Conservation (phyloP, 2,888 invertebrate species). For the Neoscelio sp. region DNA sequence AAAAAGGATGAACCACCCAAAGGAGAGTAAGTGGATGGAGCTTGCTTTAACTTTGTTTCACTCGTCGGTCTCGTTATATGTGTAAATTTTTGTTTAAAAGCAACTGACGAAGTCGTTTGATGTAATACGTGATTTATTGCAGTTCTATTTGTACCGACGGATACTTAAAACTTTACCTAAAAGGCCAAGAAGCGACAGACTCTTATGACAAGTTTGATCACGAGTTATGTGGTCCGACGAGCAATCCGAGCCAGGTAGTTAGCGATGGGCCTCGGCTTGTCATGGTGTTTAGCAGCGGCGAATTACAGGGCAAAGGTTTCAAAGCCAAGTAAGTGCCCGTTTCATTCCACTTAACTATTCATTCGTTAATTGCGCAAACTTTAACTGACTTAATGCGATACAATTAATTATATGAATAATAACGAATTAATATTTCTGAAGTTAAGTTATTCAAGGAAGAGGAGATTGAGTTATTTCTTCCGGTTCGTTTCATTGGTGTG, state of each 20-base stretch:
- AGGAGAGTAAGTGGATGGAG: slow-evolving; percentile 89
- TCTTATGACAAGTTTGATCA: slow-evolving; percentile 97
- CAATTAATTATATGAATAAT: too few relatives aligned
- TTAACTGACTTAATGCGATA: not conserved
- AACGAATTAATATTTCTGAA: slow-evolving; percentile 97
- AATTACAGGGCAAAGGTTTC: slow-evolving; percentile 95
- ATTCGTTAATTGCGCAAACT: not conserved
- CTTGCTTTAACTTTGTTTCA: too few relatives aligned
- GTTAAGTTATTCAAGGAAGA: too few relatives aligned
- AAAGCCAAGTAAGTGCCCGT: slow-evolving; percentile 90
- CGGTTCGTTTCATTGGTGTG: too few relatives aligned
- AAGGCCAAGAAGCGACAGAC: slow-evolving; percentile 96
- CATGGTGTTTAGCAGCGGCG: slow-evolving; percentile 97
- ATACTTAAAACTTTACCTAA: slow-evolving; percentile 94
- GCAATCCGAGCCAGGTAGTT: slow-evolving; percentile 91
- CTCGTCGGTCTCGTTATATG: too few relatives aligned
- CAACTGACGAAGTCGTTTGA: too few relatives aligned
- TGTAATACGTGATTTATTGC: slow-evolving; percentile 9
- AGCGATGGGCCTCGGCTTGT: slow-evolving; percentile 97
- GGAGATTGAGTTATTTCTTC: too few relatives aligned
- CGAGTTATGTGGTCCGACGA: slow-evolving; percentile 93
- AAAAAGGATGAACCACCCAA: slow-evolving; percentile 88
- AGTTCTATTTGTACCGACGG: slow-evolving; percentile 92
- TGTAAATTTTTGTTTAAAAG: too few relatives aligned
- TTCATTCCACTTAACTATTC: not conserved